Evolutionary conservation across 2,888 invertebrate species (phyloP).

Genomic region (Anaspis maculata): DNA sequence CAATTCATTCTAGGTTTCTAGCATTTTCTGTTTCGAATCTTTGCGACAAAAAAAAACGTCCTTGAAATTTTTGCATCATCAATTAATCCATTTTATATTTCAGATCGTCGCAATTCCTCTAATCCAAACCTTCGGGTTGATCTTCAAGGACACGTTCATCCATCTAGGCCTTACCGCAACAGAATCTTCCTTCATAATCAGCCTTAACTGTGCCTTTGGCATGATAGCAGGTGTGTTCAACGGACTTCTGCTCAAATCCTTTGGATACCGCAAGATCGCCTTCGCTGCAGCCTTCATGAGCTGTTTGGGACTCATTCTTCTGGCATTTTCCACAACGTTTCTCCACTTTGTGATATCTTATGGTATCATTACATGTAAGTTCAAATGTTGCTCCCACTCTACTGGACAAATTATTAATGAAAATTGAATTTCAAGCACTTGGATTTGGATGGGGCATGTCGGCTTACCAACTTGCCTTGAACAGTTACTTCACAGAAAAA

Average conservation of each 20-base stretch:
- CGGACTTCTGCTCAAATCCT: slow-evolving; percentile 53
- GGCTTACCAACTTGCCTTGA: slow-evolving; percentile 55
- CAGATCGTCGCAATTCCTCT: slow-evolving; percentile 30
- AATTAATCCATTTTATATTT: background rate
- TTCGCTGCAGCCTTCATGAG: slow-evolving; percentile 48
- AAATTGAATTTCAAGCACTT: too few relatives aligned
- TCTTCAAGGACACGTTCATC: slow-evolving; percentile 55
- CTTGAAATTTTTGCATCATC: too few relatives aligned
- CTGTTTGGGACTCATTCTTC: slow-evolving; percentile 50
- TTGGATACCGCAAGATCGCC: slow-evolving; percentile 59
- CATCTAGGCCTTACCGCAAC: slow-evolving; percentile 51
- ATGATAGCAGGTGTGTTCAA: slow-evolving; percentile 59
- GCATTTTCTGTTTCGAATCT: too few relatives aligned
- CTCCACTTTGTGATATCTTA: slow-evolving; percentile 54
- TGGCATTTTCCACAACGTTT: slow-evolving; percentile 50
- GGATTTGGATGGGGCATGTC: slow-evolving; percentile 54
- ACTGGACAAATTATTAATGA: too few relatives aligned
- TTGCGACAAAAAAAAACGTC: too few relatives aligned
- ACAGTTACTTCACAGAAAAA: slow-evolving; percentile 56
- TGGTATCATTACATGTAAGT: slow-evolving; percentile 63
- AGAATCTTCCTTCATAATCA: slow-evolving; percentile 55
- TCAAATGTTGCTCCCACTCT: too few relatives aligned
- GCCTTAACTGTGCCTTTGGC: slow-evolving; percentile 59
- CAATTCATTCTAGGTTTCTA: background rate
- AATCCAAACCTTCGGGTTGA: slow-evolving; percentile 52